Evolutionary conservation across 1,140 invertebrate species (phyloP), one percentile per base, ranked within the genome.

Genomic region (Schmidtea mediterranea): DNA sequence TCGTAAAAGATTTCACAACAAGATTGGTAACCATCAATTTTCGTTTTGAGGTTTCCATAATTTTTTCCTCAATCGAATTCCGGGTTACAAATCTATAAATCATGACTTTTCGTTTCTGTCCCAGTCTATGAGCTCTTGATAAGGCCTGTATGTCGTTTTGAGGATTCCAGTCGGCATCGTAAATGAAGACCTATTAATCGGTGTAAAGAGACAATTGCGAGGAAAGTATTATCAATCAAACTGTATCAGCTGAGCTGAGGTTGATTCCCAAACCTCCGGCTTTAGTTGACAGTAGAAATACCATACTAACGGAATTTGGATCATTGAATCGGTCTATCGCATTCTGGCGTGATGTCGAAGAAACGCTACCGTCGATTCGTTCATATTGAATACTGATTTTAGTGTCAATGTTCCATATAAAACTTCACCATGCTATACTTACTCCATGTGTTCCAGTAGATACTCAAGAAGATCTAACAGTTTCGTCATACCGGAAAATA

Each of bases 11-110:
- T 43, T 77, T 61, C 15, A 94, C 90, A 15, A 97, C 90, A 60
- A 98, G 75, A 71, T 98, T 92, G 36, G 90, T 98, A 58, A 98
- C 74, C 86, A 98, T 95, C 92, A 98, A 98, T 69, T 98, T 98
- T 53, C 90, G 79, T 61, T 87, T 87, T n/a, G 86, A 87, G 36
- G 74, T 72, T 67, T 95, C 86, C 0, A 86, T 94, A 0, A 98
- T 90, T 55, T 90, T 72, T 66, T 98, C 92, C 65, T 98, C 92
- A 0, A 99, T 90, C 37, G 87, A 92, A 58, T 86, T 86, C 52
- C 90, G 73, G 0, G 92, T 99, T 0, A 99, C 92, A 64, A 97
- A 98, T 13, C 92, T 79, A 65, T 97, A 98, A 47, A 98, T 98
- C 87, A 98, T 94, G 0, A 98, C 89, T 24, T 57, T n/a, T n/a